Conservation (phyloP, 2,888 invertebrate genomes). For the Epinotia demarniana region DNA sequence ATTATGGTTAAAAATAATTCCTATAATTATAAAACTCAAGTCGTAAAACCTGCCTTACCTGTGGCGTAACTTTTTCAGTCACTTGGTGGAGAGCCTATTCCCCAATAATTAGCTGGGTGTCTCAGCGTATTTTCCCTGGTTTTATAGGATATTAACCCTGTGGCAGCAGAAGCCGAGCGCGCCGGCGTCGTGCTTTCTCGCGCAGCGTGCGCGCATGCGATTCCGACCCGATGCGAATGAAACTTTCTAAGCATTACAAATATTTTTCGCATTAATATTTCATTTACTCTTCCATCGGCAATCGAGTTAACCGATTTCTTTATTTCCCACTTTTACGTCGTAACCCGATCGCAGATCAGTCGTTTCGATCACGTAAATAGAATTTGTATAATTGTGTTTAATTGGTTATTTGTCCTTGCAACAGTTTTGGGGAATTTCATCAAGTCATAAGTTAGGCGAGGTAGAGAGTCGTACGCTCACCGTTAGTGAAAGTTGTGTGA, state of each 20-base stretch:
- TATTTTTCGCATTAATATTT: constrained; percentile 83
- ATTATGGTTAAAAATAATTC: constrained; percentile 9
- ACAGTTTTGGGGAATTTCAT: constrained; percentile 32
- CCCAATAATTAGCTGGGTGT: background rate
- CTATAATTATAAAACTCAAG: background rate
- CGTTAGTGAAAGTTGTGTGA: constrained; percentile 81
- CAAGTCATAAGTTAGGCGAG: constrained; percentile 47
- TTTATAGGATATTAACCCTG: constrained; percentile 31
- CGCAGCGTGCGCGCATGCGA: constrained; percentile 82
- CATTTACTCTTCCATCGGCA: constrained; percentile 72
- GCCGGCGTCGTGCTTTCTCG: constrained; percentile 79
- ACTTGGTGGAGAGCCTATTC: background rate
- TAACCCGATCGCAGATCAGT: constrained; percentile 27
- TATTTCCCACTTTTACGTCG: constrained; percentile 46
- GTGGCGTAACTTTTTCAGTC: background rate
- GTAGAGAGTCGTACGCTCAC: constrained; percentile 59
- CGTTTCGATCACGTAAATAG: constrained; percentile 12
- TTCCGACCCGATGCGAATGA: constrained; percentile 73
- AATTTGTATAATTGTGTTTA: constrained; percentile 15
- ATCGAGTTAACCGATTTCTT: constrained; percentile 60
- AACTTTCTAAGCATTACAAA: constrained; percentile 83
- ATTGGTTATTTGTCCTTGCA: constrained; percentile 26
- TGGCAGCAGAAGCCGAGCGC: constrained; percentile 48
- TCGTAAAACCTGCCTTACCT: background rate
- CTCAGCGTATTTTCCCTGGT: constrained; percentile 19